Base-by-base conservation (phyloP, 2,113 vertebrate species). In the Willisornis vidua region DNA sequence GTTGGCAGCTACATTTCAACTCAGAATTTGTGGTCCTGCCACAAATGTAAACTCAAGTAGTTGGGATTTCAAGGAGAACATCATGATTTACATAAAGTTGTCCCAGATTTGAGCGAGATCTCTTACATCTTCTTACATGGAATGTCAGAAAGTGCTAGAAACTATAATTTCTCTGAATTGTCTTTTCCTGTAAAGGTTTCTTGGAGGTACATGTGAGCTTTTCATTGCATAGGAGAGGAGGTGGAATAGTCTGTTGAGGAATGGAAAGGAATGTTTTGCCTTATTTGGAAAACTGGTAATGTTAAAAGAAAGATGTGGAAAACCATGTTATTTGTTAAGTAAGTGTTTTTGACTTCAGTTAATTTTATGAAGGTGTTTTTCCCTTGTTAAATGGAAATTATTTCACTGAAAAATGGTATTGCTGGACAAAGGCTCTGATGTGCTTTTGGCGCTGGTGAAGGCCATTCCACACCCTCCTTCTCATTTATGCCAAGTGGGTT, bases 291-390 rank as follows among this genome's bases (percentile, higher is more conserved):
- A 68, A 46, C 12, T 4, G 10, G 3, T 8, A 9, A 3, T n/a
- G 33, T 39, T 76, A 33, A 68, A 91, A 59, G 63, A 43, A 70
- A 65, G 51, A 31, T 14, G 51, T 22, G 77, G 45, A 41, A 67
- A 68, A 62, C 14, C 12, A 2, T 1, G 0, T 51, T 10, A 4
- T 29, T 58, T 31, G 11, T 1, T 54, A 48, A 43, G 5, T 35
- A 23, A 67, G 12, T 17, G 9, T 9, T 57, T 35, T 16, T 68
- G 67, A 35, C 18, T 90, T 31, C 5, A 51, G 14, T 58, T 19
- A 20, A 25, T 41, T 78, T 65, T 31, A 13, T 58, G 12, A 26
- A 35, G 29, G 33, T 0, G 0, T 10, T 82, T 78, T 78, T 23
- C 48, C 45, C 10, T 55, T 25, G 12, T 31, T 65, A 16, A 87